phyloP scores from a whole-genome alignment of 2,797 vertebrate species.

The Halcyon smyrnensis region DNA sequence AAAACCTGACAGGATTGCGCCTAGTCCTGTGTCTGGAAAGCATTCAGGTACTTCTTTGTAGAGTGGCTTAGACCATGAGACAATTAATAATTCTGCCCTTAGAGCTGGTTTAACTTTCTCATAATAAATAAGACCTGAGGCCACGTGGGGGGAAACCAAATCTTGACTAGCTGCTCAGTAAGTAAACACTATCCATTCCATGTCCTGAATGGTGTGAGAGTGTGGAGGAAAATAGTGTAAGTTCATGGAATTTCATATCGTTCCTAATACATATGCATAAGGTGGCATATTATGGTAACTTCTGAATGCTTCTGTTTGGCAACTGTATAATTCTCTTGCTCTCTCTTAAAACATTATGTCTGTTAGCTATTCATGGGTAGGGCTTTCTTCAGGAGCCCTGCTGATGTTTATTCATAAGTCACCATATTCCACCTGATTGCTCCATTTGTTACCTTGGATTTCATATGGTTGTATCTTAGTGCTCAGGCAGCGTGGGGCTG shows the following conservation, averaged over 20 bases:
- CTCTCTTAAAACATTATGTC: neutral
- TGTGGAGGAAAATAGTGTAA: neutral
- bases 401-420: slow-evolving; percentile 35
- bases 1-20: neutral
- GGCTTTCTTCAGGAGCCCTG: neutral
- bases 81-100: neutral
- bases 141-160: neutral
- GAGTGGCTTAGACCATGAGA: neutral
- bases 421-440: neutral
- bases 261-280: neutral
- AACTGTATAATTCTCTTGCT: neutral
- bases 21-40: rapidly evolving
- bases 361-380: slow-evolving; percentile 4
- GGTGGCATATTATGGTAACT: neutral
- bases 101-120: neutral
- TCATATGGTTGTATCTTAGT: neutral
- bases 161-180: neutral
- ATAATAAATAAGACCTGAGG: neutral
- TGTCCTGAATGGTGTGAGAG: neutral
- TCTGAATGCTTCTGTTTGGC: neutral
- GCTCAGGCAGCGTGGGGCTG: neutral
- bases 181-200: neutral
- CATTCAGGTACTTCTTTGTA: neutral
- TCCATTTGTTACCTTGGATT: neutral
- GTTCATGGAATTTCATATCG: neutral